Conservation (phyloP, 2,113 vertebrate genomes). For the Aspidoscelis tigris region DNA sequence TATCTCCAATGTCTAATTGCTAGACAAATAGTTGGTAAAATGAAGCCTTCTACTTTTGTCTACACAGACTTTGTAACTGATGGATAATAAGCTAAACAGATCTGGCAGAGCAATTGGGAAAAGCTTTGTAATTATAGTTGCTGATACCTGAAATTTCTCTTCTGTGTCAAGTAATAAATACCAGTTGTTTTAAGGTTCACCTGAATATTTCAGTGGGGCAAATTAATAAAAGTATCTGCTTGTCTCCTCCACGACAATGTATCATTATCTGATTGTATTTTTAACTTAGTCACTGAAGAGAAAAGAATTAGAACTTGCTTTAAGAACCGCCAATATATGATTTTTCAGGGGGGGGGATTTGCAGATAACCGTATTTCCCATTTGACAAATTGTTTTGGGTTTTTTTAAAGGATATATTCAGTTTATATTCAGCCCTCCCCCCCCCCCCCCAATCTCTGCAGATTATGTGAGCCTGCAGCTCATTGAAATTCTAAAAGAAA, state of each 20-base stretch:
- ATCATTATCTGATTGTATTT: conserved; percentile 24
- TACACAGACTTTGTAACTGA: not conserved
- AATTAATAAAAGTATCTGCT: conserved; percentile 5
- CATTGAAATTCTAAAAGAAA: conserved; percentile 60
- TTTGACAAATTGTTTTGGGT: conserved; percentile 51
- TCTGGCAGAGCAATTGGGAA: not conserved
- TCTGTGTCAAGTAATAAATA: conserved; percentile 12
- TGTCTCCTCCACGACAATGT: conserved; percentile 6
- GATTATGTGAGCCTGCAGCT: conserved; percentile 54
- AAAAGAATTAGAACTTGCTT: conserved; percentile 61
- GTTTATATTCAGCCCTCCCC: conserved; percentile 43
- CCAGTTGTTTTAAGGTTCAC: conserved; percentile 14
- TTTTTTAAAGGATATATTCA: conserved; percentile 51
- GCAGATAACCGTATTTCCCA: conserved; percentile 58
- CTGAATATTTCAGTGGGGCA: conserved; percentile 8
- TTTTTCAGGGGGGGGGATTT: conserved; percentile 54
- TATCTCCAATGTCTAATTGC: too few relatives aligned
- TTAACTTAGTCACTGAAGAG: conserved; percentile 54
- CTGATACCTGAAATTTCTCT: conserved; percentile 4
- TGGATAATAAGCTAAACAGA: not conserved
- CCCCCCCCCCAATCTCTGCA: conserved; percentile 50
- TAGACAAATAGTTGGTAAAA: not conserved
- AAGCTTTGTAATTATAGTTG: not conserved
- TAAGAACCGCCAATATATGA: conserved; percentile 61
- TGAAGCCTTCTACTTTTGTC: not conserved